A percentile compares a stretch with the other conserved stretches of the same genome.
These are phyloP conservation scores for Isichthys henryi DNA, from an alignment of 2,113 vertebrate genomes.

Conservation along the genomic window DNA sequence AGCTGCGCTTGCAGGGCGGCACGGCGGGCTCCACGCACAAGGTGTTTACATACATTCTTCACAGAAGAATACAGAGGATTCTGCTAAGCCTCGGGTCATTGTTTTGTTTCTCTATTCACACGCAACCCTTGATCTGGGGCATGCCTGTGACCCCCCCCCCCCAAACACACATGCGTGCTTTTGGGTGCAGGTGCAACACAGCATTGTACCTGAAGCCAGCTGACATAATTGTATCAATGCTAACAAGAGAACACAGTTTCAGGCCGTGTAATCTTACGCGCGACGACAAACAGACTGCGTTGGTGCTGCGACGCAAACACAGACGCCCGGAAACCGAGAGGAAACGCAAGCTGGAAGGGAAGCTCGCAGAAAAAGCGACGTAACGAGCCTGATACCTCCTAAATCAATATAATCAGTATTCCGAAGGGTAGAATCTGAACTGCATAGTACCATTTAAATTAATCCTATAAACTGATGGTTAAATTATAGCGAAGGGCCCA, in stretches of 20 bases:
- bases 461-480: slow-evolving; percentile 2
- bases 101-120: slow-evolving; percentile 19
- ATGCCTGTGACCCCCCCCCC: not conserved
- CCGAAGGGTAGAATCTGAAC: not conserved
- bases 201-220: not conserved
- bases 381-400: not conserved
- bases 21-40: not conserved
- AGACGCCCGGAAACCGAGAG: not conserved
- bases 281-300: not conserved
- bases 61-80: slow-evolving; percentile 8
- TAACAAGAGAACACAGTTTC: slow-evolving; percentile 1
- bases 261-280: not conserved
- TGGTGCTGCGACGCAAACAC: not conserved
- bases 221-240: slow-evolving; percentile 15
- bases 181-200: not conserved
- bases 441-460: not conserved
- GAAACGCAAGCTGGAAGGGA: not conserved
- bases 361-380: not conserved
- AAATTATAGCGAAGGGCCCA: not conserved
- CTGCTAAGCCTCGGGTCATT: slow-evolving; percentile 10
- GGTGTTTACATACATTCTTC: slow-evolving; percentile 14
- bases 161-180: not conserved
- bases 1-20: not conserved
- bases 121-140: slow-evolving; percentile 18
- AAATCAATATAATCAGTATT: slow-evolving; percentile 5